Evolutionary conservation across 2,113 vertebrate species (phyloP), one percentile per base, ranked within the genome.

Genomic region (Gasterosteus aculeatus): DNA sequence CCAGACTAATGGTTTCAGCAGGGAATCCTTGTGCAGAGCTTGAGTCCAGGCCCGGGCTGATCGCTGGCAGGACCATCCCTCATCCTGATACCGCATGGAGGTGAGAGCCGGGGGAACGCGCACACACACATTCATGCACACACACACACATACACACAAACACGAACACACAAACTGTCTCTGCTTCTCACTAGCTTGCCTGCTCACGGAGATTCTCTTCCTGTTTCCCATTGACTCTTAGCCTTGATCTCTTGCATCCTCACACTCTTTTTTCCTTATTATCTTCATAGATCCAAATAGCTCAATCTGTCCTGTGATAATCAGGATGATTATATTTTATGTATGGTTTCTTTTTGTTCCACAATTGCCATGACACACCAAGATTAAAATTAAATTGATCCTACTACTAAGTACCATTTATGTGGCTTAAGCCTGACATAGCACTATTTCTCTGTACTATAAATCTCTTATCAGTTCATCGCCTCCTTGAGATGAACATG

Each of bases 41-140:
- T 85, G 81, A 87, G 92, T 88, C 81, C 86, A 85, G 85, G 85
- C 83, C 71, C 61, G 84, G 90, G 80, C 91, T 85, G 88, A 91
- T 85, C 58, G 79, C 79, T 92, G 92, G 92, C 92, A 93, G 92
- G 85, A 89, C 89, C 87, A 93, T 93, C 87, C 76, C 87, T 93
- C 92, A 93, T 93, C 85, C 85, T 91, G 88, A 85, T 89, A 87
- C 87, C 80, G 59, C 85, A 78, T 85, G 85, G 89, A 91, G 88
- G 88, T 82, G 83, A 87, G 87, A 83, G 89, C 87, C 90, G 82
- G 85, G 90, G 91, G 90, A 91, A 88, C 71, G 31, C 60, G 35
- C 59, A 78, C 29, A 61, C 61, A 80, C 12, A 64, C 66, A 78
- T 46, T 71, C 31, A 64, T 46, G 72, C 76, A 84, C 67, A 62